Evolutionary conservation across 2,888 invertebrate species (phyloP).

Genomic region (Abrostola triplasia): DNA sequence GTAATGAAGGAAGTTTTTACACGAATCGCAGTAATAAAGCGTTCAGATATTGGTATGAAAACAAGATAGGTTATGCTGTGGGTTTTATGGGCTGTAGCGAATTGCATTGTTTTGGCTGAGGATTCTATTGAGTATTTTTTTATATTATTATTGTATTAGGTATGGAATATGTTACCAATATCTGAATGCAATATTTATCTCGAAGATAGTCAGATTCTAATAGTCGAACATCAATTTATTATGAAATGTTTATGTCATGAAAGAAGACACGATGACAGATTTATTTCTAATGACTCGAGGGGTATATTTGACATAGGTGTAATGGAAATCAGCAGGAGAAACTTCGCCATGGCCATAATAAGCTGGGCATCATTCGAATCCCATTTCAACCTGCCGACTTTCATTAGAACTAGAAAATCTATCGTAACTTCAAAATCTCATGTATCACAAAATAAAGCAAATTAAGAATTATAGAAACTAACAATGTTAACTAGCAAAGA

Average conservation of each 20-base stretch:
- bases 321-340: constrained; percentile 32
- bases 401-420: constrained; percentile 36
- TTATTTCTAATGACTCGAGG: constrained; percentile 57
- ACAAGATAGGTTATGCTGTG: constrained; percentile 14
- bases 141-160: neutral
- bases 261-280: constrained; percentile 32
- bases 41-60: constrained; percentile 43
- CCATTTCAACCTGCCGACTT: constrained; percentile 22
- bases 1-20: constrained; percentile 32
- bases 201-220: constrained; percentile 21
- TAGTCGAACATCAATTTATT: constrained; percentile 30
- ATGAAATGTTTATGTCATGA: constrained; percentile 29
- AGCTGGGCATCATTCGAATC: neutral
- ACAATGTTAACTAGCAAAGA: constrained; percentile 51
- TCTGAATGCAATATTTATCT: constrained; percentile 40
- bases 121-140: constrained; percentile 12
- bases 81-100: constrained; percentile 1
- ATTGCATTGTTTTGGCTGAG: constrained; percentile 7
- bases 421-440: constrained; percentile 53
- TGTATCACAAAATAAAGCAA: constrained; percentile 55
- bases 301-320: constrained; percentile 35
- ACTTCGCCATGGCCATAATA: neutral
- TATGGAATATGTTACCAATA: constrained; percentile 22
- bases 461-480: constrained; percentile 48
- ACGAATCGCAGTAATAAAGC: constrained; percentile 30